Base-by-base conservation (phyloP, 2,797 vertebrate genomes). In the Geotrypetes seraphini region DNA sequence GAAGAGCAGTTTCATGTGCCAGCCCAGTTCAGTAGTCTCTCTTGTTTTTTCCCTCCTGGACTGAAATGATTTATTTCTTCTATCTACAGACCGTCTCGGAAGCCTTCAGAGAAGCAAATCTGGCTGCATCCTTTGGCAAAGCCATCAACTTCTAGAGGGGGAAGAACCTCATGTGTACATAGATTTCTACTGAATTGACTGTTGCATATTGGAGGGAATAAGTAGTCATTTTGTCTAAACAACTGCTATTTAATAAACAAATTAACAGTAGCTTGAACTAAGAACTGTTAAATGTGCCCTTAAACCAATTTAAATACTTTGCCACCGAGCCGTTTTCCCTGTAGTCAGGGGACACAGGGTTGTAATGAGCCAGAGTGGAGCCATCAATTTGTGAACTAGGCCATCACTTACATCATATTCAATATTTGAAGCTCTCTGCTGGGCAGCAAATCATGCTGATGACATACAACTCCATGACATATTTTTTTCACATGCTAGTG, bases 51-150 rank as follows among this genome's bases (percentile, higher is more conserved):
- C 10, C 36, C n/a, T n/a, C 3, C 4, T 16, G n/a, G n/a, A n/a
- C n/a, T n/a, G n/a, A n/a, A n/a, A n/a, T n/a, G n/a, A n/a, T n/a
- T n/a, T n/a, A n/a, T n/a, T n/a, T n/a, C n/a, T n/a, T n/a, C 15
- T 37, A 22, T 31, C 60, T 58, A 8, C 62, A 99, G 96, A 99
- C 96, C 3, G 90, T 98, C 62, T 99, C 96, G 6, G 96, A 99
- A 83, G 96, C 96, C 53, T 99, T 99, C 79, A 85, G 94, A 75
- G 96, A 99, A 91, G 96, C 96, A 38, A 99, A 98, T 60, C 62
- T 99, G 36, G 93, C 96, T 17, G 96, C 95, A 5, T 92, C 92
- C 18, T 97, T 96, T 35, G 96, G 95, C 50, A 97, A 96, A 87
- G 83, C 94, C 33, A 99, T 99, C 72, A 99, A 99, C 79, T 99